Evolutionary conservation across 2,888 invertebrate species (phyloP), one percentile per base, ranked within the genome.

Genomic region (Vanessa cardui): DNA sequence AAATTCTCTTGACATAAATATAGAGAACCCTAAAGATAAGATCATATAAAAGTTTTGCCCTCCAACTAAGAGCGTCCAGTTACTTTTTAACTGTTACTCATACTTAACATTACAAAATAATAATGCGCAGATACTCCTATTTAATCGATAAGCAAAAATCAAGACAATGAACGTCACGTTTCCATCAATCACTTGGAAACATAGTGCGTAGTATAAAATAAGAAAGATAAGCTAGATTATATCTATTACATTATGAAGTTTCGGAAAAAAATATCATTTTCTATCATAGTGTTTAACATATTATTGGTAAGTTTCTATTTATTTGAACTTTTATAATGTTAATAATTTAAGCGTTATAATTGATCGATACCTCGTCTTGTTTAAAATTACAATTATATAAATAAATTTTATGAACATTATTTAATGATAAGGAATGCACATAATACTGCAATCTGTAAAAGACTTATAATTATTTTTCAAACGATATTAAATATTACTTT

Each of bases 171-270:
- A 58, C 46, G 63, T 65, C 64, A 68, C 65, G 59, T 65, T 46
- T 59, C 18, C 44, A 50, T 44, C n/a, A 47, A 62, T 33, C 46
- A 56, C 49, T 58, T 26, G 47, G 54, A 49, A 45, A 44, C 52
- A 62, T 64, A 62, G 67, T 69, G 61, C 63, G 69, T 69, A 69
- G 68, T 64, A 71, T 70, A 69, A 69, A 68, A 68, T 66, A 66
- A 68, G 67, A 65, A 67, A 56, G 65, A 49, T 70, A 64, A 70
- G 44, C 50, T 58, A 58, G 59, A 61, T 67, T 60, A 63, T 68
- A 64, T 67, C 66, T 73, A 72, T 64, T 67, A 64, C 66, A 71
- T 46, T 58, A 65, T 71, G 71, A 67, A 26, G 58, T 58, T 62
- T 64, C 64, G 62, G 58, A 66, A 67, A 59, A 69, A 59, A 69